Base-by-base conservation (phyloP, 2,113 vertebrate genomes). In the Parus major region DNA sequence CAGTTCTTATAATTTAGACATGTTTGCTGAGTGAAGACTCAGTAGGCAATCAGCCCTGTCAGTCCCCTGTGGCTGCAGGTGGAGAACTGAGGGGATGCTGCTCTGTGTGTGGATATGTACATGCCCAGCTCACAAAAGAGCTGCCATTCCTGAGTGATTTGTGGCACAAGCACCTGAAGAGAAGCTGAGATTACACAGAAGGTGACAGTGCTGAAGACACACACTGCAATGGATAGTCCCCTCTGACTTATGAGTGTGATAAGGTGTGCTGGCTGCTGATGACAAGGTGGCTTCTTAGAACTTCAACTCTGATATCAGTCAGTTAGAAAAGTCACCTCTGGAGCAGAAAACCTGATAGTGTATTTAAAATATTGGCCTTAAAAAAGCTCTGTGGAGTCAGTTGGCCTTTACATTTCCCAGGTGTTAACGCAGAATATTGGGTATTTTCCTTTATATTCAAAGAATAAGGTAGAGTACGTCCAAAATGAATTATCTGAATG, bases 131-230 rank as follows among this genome's bases (percentile, higher is more conserved):
- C 44, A 73, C 77, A 92, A 81, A 93, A 86, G 29, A 86, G 46
- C 64, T 94, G 81, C 65, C 52, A 50, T 46, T 96, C 90, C 63
- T 59, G 72, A 90, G 70, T 71, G 69, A 90, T 88, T 88, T 79
- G 78, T 82, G 52, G 19, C 69, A 76, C 29, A 42, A 60, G 20
- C 46, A 82, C 59, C 53, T 49, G 39, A 82, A 95, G 39, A 92
- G 69, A 72, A 90, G 35, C 14, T 63, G 72, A 60, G 88, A 89
- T 95, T 90, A 81, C 63, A 41, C 87, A 68, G 59, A 63, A 39
- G 68, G 59, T 3, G 3, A 78, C 3, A 2, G 35, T 82, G 42
- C 55, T 42, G 35, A 77, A 69, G 82, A 82, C 76, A 73, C 53
- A 70, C 57, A 20, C 24, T 68, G 66, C 90, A 90, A 11, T 76